Evolutionary conservation across 2,888 invertebrate species (phyloP), one percentile per base, ranked within the genome.

Genomic region (Lobophora halterata): DNA sequence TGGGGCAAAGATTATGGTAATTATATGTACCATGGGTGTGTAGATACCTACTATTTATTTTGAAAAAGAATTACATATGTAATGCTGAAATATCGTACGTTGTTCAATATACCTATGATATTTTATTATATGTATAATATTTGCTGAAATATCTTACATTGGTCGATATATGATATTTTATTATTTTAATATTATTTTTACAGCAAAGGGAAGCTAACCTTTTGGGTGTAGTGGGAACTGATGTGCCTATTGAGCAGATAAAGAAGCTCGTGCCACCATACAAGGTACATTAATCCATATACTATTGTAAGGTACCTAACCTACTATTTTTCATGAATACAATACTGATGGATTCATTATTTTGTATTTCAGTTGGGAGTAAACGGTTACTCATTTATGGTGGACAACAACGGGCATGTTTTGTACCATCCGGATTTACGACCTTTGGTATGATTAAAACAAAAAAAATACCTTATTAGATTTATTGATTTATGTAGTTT

Each of bases 331-430:
- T 17, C 9, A 14, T 14, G 5, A 14, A 2, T 20, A 12, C 14
- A 20, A 10, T 6, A 14, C 6, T 12, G 4, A 8, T n/a, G 12
- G 7, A 13, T 14, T 5, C 3, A 16, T 16, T 26, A 21, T 10
- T 12, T 17, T 3, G 3, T 24, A 3, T 34, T 3, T 13, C 88
- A 97, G 96, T 89, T 98, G 67, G 98, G 98, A 56, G 96, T 96
- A 20, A 97, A 97, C 79, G 97, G 97, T 32, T 98, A 98, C 85
- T 96, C 97, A 30, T 98, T 98, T 86, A 95, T 97, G 85, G 94
- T 98, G 67, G 97, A 97, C 80, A 98, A 98, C 82, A 98, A 99
- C 88, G 99, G 98, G 61, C 96, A 97, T 82, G 93, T 98, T 51
- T 89, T 99, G 47, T 97, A 96, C 77, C 98, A 99, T 90, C 98